A percentile compares a stretch with the other conserved stretches of the same genome.
phyloP scores from a whole-genome alignment of 2,888 invertebrate genomes.

The Ormyrus pomaceus region DNA sequence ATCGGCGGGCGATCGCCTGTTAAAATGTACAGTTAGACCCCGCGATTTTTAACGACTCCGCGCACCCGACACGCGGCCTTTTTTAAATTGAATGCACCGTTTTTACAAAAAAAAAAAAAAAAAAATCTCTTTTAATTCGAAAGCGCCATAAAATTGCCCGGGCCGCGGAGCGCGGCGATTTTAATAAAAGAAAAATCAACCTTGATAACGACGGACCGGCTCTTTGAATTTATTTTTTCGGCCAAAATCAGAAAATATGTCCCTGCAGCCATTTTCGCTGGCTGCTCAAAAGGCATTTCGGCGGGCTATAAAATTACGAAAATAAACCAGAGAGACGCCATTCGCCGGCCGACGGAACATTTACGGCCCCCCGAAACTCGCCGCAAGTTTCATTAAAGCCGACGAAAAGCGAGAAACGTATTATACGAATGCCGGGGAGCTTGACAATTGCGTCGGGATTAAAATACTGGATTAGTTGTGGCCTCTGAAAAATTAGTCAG shows the following conservation, averaged over 20 bases:
- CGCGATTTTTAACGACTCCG: too few species aligned
- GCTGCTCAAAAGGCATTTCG: not conserved
- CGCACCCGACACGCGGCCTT: too few species aligned
- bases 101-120: too few species aligned
- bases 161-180: not conserved
- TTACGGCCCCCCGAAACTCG: constrained; percentile 17
- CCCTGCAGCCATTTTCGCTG: not conserved
- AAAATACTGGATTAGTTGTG: too few species aligned
- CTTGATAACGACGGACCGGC: not conserved
- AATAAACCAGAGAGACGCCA: not conserved
- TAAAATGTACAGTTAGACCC: too few species aligned
- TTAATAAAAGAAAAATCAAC: not conserved
- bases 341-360: not conserved
- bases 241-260: constrained; percentile 14
- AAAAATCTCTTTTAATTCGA: too few species aligned
- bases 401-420: not conserved
- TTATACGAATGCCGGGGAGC: not conserved
- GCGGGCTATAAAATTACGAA: constrained; percentile 19
- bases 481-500: too few species aligned
- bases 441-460: not conserved
- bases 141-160: not conserved
- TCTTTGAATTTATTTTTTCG: constrained; percentile 21
- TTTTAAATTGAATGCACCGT: too few species aligned
- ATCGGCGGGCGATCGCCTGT: too few species aligned
- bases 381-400: constrained; percentile 1